phyloP scores from a whole-genome alignment of 2,113 vertebrate species.

The Nesospiza acunhae region DNA sequence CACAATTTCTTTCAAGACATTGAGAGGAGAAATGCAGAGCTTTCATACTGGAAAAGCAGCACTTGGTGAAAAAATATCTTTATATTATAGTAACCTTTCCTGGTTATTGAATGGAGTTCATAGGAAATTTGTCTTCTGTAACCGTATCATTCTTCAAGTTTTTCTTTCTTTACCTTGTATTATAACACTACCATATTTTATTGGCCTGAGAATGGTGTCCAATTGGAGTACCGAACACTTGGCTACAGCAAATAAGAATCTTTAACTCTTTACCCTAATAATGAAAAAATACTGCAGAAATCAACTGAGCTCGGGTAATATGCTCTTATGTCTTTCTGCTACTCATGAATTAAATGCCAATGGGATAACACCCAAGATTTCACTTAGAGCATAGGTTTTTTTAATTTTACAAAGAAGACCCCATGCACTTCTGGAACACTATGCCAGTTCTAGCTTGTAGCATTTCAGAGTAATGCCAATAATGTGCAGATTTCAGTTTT shows the following conservation, averaged over 20 bases:
- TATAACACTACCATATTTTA: not conserved
- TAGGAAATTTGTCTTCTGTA: not conserved
- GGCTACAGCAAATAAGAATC: not conserved
- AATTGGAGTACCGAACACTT: not conserved
- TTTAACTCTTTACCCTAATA: not conserved
- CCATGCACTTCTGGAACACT: not conserved
- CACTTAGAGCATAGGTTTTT: not conserved
- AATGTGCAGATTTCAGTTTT: not conserved
- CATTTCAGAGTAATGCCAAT: not conserved
- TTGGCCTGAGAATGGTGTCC: not conserved
- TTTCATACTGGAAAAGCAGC: not conserved
- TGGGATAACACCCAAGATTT: not conserved
- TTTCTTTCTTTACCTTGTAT: not conserved
- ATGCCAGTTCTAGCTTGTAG: not conserved
- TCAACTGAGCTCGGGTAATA: not conserved
- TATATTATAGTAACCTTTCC: not conserved
- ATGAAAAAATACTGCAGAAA: not conserved
- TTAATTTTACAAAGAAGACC: not conserved
- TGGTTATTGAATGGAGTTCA: not conserved
- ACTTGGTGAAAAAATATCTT: not conserved
- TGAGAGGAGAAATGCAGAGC: not conserved
- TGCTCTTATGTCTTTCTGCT: not conserved
- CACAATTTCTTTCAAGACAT: rapidly evolving
- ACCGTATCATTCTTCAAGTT: not conserved
- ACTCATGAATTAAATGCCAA: not conserved